Conservation (phyloP, 64 coral and sea anemone genomes). For the Anthopleura sola region DNA sequence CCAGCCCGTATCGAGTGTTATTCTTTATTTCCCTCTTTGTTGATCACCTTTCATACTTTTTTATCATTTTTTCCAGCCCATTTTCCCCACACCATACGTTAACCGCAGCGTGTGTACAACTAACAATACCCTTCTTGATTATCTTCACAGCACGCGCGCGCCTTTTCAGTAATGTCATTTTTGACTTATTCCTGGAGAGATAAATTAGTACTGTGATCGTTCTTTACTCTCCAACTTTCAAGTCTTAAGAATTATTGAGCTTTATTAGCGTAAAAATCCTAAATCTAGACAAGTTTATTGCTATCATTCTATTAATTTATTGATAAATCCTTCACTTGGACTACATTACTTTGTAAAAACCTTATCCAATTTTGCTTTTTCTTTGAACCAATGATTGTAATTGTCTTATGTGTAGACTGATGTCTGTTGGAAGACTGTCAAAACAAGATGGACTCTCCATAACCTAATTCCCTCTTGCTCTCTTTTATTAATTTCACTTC, state of each 20-base stretch:
- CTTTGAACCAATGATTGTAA: not conserved
- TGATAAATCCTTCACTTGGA: not conserved
- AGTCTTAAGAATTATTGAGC: not conserved
- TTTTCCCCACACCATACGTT: not conserved
- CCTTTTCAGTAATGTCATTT: not conserved
- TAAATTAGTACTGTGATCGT: not conserved
- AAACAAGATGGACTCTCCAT: not conserved
- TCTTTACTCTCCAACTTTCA: not conserved
- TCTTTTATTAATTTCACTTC: constrained; percentile 1
- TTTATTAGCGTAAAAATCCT: not conserved
- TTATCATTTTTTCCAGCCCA: not conserved
- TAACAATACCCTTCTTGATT: not conserved
- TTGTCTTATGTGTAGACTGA: constrained; percentile 11
- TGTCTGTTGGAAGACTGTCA: not conserved
- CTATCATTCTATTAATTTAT: constrained; percentile 1
- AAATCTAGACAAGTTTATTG: not conserved
- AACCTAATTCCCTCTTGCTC: not conserved
- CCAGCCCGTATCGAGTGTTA: constrained; percentile 26
- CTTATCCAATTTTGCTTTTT: not conserved
- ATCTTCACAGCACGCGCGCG: not conserved
- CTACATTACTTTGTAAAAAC: not conserved
- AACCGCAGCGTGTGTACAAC: not conserved
- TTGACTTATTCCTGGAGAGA: not conserved
- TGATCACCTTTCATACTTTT: not conserved
- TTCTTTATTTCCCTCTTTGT: constrained; percentile 1